Base-by-base conservation (phyloP, 2,888 invertebrate genomes). In the Salticus scenicus region DNA sequence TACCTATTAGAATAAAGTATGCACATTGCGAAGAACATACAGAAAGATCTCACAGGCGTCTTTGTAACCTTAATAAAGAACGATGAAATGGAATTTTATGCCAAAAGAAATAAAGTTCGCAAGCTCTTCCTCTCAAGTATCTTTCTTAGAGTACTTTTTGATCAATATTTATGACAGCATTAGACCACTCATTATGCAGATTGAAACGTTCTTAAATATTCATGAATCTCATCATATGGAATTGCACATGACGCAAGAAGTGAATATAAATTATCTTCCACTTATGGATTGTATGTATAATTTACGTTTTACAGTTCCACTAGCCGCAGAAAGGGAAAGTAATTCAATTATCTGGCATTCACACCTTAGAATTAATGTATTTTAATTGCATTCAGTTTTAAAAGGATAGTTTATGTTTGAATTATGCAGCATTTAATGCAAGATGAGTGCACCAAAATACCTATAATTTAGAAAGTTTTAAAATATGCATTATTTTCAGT, bases 181-280 rank as follows among this genome's bases (percentile, higher is more conserved):
- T 57, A 57, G 24, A 24, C 57, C 24, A 57, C 24, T 57, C 24
- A 57, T 57, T 57, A 57, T 20, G 57, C 57, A 57, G 24, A 57
- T 57, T 24, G 24, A 57, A 57, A 57, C 20, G 8, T 24, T 1
- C 5, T 5, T 57, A 24, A 57, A 57, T 57, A 57, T 57, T 57
- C 24, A 57, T 57, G 24, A 57, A 24, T 12, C 24, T 24, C 57
- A 57, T 57, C 20, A 57, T 24, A 24, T 24, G 24, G 57, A 57
- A 57, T 20, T 17, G 57, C 4, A 24, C 1, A 4, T 20, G 5
- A 17, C 57, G 57, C 17, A 57, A 24, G 57, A 20, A 20, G 57
- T 57, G 20, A 57, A 57, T 57, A 24, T 57, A 57, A 57, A 57
- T 57, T 57, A 57, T 57, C 57, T 57, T 1, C 24, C 5, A 57